These are phyloP conservation scores for Cepaea hortensis DNA, from an alignment of 2,888 invertebrate genomes.

Conservation along the genomic window DNA sequence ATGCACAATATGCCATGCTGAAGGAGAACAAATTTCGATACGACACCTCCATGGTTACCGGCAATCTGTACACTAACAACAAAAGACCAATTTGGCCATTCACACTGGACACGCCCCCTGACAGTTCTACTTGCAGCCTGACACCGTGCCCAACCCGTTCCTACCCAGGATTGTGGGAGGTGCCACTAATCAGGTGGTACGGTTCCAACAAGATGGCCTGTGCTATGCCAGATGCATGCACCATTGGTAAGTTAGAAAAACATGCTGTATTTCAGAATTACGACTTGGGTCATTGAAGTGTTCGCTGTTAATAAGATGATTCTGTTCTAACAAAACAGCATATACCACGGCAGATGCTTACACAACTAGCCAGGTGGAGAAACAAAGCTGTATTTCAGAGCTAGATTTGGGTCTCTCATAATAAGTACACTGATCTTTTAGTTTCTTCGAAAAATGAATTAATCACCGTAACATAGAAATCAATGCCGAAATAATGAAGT, in stretches of 20 bases:
- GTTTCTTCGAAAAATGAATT: too few species aligned
- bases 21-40: constrained; percentile 94
- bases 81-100: constrained; percentile 96
- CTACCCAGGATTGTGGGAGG: constrained; percentile 81
- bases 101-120: constrained; percentile 84
- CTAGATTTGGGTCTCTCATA: too few species aligned
- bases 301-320: too few species aligned
- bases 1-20: constrained; percentile 93
- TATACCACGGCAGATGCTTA: too few species aligned
- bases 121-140: constrained; percentile 54
- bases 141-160: constrained; percentile 57
- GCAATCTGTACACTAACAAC: constrained; percentile 88
- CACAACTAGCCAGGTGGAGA: too few species aligned
- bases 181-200: constrained; percentile 79
- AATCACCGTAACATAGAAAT: too few species aligned
- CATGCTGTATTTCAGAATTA: too few species aligned
- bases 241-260: constrained; percentile 40
- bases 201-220: constrained; percentile 61
- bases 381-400: too few species aligned
- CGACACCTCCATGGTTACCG: constrained; percentile 91
- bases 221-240: constrained; percentile 65
- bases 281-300: too few species aligned
- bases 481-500: too few species aligned
- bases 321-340: too few species aligned
- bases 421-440: too few species aligned